Percentiles rank a stretch among this genome's conserved stretches.
phyloP scores from a whole-genome alignment of 2,797 vertebrate genomes.

The Argya squamiceps region DNA sequence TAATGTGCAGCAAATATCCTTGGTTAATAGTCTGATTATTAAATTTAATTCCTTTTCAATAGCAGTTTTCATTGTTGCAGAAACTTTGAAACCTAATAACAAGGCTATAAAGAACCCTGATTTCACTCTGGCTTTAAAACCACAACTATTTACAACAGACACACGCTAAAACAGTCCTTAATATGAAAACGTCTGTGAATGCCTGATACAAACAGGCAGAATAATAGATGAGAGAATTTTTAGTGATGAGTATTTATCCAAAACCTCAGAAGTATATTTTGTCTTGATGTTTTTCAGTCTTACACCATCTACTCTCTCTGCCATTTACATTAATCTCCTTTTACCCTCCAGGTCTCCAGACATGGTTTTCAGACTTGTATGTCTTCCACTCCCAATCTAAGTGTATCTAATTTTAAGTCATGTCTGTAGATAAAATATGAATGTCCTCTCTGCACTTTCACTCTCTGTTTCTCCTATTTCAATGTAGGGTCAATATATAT shows the following conservation, averaged over 20 bases:
- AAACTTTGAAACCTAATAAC: conserved; percentile 64
- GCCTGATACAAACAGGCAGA: not conserved
- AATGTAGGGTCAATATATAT: not conserved
- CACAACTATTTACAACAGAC: not conserved
- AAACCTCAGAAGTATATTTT: not conserved
- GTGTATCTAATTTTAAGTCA: not conserved
- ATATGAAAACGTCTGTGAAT: not conserved
- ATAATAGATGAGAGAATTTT: not conserved
- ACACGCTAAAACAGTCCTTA: not conserved
- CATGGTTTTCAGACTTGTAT: not conserved
- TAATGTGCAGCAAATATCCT: conserved; percentile 68
- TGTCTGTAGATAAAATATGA: not conserved
- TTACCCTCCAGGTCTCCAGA: not conserved
- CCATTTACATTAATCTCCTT: not conserved
- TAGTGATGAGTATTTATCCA: not conserved
- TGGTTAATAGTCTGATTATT: conserved; percentile 78
- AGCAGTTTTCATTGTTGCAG: conserved; percentile 64
- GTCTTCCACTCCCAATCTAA: not conserved
- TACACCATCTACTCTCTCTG: not conserved
- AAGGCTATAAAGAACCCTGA: conserved; percentile 54
- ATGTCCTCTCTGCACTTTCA: not conserved
- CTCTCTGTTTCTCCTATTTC: not conserved
- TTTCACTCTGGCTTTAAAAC: conserved; percentile 39
- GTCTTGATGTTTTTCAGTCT: not conserved
- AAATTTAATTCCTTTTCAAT: conserved; percentile 75